Evolutionary conservation across 2,888 invertebrate species (phyloP), one percentile per base, ranked within the genome.

Genomic region (Phymatocera aterrima): DNA sequence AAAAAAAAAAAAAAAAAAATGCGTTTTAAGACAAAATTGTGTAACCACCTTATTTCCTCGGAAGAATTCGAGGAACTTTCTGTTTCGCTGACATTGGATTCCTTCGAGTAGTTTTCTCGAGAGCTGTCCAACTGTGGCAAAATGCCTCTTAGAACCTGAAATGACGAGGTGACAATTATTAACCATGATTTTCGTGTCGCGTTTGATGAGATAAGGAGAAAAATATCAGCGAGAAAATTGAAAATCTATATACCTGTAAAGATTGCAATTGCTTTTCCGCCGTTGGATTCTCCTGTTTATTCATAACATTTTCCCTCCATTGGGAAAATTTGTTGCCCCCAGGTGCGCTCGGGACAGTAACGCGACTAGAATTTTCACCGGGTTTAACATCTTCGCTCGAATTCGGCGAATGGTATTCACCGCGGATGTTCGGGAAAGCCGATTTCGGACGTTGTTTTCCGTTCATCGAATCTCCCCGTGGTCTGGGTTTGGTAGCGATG

Each of bases 141-240:
- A 87, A 90, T 90, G 86, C 87, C 89, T 80, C 89, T 90, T 46
- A 90, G 83, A 78, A 90, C 87, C 90, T 89, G 68, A 0, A 81
- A 80, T 1, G 12, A 72, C 10, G 10, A 10, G 15, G 34, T 57
- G 3, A 43, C n/a, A 40, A 54, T 43, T 1, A 43, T n/a, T n/a
- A n/a, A n/a, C n/a, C n/a, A n/a, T n/a, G n/a, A n/a, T n/a, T n/a
- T n/a, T n/a, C n/a, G n/a, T n/a, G n/a, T n/a, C n/a, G n/a, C n/a
- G n/a, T n/a, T n/a, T n/a, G n/a, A n/a, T n/a, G n/a, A n/a, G n/a
- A n/a, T n/a, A n/a, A n/a, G n/a, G n/a, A n/a, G n/a, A n/a, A n/a
- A n/a, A n/a, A n/a, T n/a, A n/a, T n/a, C n/a, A n/a, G n/a, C n/a
- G n/a, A n/a, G n/a, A 43, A 68, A 31, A 51, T 1, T 2, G 21